Conservation (phyloP, 2,888 invertebrate species). For the Unio delphinus region DNA sequence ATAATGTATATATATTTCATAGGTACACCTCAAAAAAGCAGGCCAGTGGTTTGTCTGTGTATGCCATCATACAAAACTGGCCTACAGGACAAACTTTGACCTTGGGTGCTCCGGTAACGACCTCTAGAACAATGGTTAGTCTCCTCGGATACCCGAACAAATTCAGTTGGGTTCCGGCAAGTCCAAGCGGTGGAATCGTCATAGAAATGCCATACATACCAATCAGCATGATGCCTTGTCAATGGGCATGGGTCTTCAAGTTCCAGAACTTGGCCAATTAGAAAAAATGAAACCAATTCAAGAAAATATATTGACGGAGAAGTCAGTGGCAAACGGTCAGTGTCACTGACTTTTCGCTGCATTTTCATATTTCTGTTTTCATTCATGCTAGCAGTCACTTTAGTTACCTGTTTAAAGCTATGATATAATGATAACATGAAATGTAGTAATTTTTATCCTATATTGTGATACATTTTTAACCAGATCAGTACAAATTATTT, state of each 20-base stretch:
- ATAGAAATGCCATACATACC: slow-evolving; percentile 59
- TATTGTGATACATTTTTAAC: too few species aligned
- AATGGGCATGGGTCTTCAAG: slow-evolving; percentile 66
- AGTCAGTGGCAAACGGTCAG: too few species aligned
- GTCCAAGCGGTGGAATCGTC: slow-evolving; percentile 42
- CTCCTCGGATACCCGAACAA: slow-evolving; percentile 74
- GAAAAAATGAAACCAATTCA: neutral
- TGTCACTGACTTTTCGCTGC: too few species aligned
- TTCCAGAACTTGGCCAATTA: slow-evolving; percentile 43
- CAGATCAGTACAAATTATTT: too few species aligned
- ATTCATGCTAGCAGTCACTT: too few species aligned
- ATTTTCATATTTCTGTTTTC: too few species aligned
- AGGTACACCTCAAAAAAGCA: too few species aligned
- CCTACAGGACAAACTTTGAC: slow-evolving; percentile 76
- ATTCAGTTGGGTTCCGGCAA: slow-evolving; percentile 34
- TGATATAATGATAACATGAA: too few species aligned
- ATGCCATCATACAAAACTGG: slow-evolving; percentile 81
- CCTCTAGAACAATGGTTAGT: slow-evolving; percentile 68
- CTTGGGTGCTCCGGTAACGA: slow-evolving; percentile 72
- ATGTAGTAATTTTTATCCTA: too few species aligned
- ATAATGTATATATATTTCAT: too few species aligned
- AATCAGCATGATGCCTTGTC: slow-evolving; percentile 53
- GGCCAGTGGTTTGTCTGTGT: slow-evolving; percentile 72
- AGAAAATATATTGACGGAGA: too few species aligned
- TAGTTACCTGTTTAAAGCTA: too few species aligned